Base-by-base conservation (phyloP, 2,113 vertebrate genomes). In the Macrotis lagotis region DNA sequence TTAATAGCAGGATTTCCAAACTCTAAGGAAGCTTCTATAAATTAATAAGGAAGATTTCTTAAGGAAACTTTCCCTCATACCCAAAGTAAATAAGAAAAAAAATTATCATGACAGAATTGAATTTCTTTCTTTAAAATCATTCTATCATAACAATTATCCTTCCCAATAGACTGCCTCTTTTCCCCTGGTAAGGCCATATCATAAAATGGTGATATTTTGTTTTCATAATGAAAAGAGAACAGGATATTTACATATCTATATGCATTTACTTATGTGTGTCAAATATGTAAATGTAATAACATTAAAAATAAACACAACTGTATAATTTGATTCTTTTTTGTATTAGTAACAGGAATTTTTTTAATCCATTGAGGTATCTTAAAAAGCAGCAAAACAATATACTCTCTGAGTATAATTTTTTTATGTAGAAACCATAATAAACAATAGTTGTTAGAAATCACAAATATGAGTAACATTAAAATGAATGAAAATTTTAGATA, bases 401-500 rank as follows among this genome's bases (percentile, higher is more conserved):
- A 26, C 25, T 97, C 94, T 96, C 96, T 89, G 96, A 95, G 97
- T 96, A 93, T 89, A 96, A 95, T 95, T 92, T 0, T 25, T 93
- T 95, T 96, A 93, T 90, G 93, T 52, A 96, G 94, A 95, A 93
- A 92, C 95, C 83, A 74, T 95, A 95, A 97, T 96, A 96, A 97
- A 94, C 90, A 74, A 93, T 91, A 92, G 97, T 96, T 97, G 91
- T 95, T 95, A 95, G 92, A 97, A 96, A 97, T 95, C 96, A 95
- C 95, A 95, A 97, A 95, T 0, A 25, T 97, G 94, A 95, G 90
- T 94, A 97, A 93, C 94, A 96, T 97, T 98, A 97, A 98, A 98
- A 97, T 96, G 97, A 98, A 98, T 96, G 97, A 97, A 98, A 98
- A 98, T 97, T 97, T 98, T 93, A 97, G 98, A 98, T 98, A 97